Evolutionary conservation across 1,140 invertebrate genomes (phyloP), one percentile per base, ranked within the genome.

Genomic region (Apis florea): DNA sequence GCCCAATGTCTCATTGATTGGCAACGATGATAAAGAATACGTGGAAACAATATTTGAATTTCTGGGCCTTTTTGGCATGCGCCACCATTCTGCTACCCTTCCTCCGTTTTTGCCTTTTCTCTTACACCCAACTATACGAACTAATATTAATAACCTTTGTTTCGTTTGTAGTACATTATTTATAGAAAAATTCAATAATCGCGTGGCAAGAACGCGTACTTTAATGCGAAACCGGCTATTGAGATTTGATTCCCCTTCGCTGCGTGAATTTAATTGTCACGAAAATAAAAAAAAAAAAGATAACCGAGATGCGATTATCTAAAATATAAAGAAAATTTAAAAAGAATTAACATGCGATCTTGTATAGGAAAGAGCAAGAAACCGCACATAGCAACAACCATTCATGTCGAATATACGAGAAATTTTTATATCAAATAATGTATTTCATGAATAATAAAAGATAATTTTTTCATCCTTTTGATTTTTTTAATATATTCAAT

Each of bases 1-100:
- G 79, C 79, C 71, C 79, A 68, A 68, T 81, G 79, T 80, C 63
- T 75, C 79, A 81, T 81, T 81, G 79, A 81, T 81, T 81, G 79
- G 72, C 79, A 80, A 53, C 64, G 63, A n/a, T 67, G 24, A 74
- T 61, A 21, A n/a, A 66, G 59, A 59, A 67, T 81, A 75, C 71
- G 40, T 67, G 71, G 71, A 67, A 80, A 80, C 61, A 66, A 47
- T 26, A 61, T 63, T 66, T 8, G 40, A 81, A 75, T 81, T 81
- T 54, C 31, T 66, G 2, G 31, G 40, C 51, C 59, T 19, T 54
- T 40, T 74, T 80, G 70, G 71, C 71, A 54, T 24, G 15, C 68
- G 40, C 9, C 15, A 15, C 21, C 24, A 53, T 13, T 53, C 26
- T 31, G n/a, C 9, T 31, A 10, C 10, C 49, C 15, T 10, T 19